Evolutionary conservation across 2,113 vertebrate species (phyloP).

Genomic region (Notiomystis cincta): DNA sequence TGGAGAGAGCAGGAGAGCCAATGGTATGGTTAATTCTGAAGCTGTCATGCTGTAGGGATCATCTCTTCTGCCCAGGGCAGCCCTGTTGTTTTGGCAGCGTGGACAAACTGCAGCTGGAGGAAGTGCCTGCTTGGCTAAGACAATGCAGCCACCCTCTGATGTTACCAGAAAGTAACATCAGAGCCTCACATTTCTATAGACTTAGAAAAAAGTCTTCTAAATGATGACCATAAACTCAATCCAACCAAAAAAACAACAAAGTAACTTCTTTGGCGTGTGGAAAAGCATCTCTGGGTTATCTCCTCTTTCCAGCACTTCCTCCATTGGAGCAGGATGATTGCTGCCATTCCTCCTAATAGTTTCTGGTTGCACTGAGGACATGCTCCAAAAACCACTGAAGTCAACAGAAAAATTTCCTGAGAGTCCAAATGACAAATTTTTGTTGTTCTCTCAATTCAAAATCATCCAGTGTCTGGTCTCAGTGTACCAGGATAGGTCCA

Average conservation of each 20-base stretch:
- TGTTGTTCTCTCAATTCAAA: not conserved
- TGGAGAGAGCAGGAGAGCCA: not conserved
- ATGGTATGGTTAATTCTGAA: not conserved
- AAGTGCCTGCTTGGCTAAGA: not conserved
- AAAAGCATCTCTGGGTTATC: not conserved
- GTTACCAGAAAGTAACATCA: not conserved
- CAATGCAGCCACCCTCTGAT: not conserved
- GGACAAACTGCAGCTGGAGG: not conserved
- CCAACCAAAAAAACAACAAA: not conserved
- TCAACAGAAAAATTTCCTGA: not conserved
- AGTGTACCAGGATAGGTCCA: not conserved
- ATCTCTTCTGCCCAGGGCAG: not conserved
- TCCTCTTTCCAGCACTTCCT: not conserved
- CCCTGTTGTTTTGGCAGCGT: not conserved
- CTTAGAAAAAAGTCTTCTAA: not conserved
- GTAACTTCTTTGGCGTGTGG: not conserved
- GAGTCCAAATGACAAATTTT: not conserved
- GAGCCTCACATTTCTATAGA: not conserved
- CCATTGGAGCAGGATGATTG: not conserved
- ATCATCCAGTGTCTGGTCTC: not conserved
- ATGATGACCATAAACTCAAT: not conserved
- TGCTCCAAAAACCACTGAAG: not conserved
- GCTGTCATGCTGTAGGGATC: not conserved
- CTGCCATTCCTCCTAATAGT: not conserved
- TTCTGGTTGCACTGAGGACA: not conserved